Evolutionary conservation across 1,140 invertebrate genomes (phyloP), one percentile per base, ranked within the genome.

Genomic region (Sycophaga agraensis): DNA sequence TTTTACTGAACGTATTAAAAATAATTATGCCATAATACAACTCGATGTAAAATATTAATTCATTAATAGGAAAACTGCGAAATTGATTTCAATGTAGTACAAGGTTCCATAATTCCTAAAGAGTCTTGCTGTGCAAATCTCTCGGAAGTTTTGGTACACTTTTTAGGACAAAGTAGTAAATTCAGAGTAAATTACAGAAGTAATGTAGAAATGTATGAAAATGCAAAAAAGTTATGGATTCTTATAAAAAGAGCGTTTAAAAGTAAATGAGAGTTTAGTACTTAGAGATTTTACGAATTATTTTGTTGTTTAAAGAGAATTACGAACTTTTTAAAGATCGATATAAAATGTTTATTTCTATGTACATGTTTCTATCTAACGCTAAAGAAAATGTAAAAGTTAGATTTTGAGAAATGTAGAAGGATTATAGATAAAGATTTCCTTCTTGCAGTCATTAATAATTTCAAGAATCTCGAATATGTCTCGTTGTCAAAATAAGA

Each of bases 11-110:
- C 45, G 21, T 46, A 50, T 22, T n/a, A 59, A 40, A 11, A 31
- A 31, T 31, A 31, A 31, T 31, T n/a, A 31, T 4, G 28, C 4
- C 11, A 17, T 5, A 31, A 48, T 48, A 45, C 48, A 28, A 54
- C 22, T 64, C 40, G 12, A 54, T 64, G 28, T 48, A 48, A 54
- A 54, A 53, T 59, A 48, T 42, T 53, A 21, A n/a, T n/a, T n/a
- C n/a, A n/a, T n/a, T n/a, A n/a, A n/a, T n/a, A n/a, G n/a, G n/a
- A n/a, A n/a, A n/a, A n/a, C n/a, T n/a, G n/a, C n/a, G n/a, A n/a
- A n/a, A n/a, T n/a, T n/a, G n/a, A n/a, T n/a, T n/a, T n/a, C n/a
- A n/a, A n/a, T n/a, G n/a, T n/a, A n/a, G 11, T 43, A 43, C 9
- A 14, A 4, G 26, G 17, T 46, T 11, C 7, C 12, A 24, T 31